These are phyloP conservation scores for Mus spicilegus DNA, from an alignment of 2,113 vertebrate species.

Conservation along the genomic window DNA sequence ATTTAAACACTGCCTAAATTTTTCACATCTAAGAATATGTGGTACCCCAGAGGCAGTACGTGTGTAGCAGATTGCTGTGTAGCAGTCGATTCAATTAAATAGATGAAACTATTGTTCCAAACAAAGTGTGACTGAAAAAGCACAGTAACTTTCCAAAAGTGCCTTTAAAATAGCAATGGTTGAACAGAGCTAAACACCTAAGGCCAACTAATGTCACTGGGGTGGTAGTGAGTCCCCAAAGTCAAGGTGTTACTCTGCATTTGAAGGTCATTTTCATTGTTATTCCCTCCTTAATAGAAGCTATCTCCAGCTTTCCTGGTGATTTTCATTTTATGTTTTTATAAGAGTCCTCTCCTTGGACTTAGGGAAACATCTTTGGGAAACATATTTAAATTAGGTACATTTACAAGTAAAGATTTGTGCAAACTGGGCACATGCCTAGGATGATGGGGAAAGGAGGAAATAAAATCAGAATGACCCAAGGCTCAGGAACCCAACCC, in stretches of 20 bases:
- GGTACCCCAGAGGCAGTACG: conserved; percentile 31
- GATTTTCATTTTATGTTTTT: not conserved
- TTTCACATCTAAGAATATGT: conserved; percentile 36
- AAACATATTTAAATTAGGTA: conserved; percentile 36
- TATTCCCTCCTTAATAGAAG: conserved; percentile 20
- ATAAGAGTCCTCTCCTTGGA: not conserved
- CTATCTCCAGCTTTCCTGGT: conserved; percentile 14
- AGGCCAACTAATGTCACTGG: not conserved
- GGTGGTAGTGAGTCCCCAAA: conserved; percentile 26
- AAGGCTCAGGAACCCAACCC: conserved; percentile 2
- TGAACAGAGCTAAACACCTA: conserved; percentile 24
- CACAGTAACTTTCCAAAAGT: conserved; percentile 46
- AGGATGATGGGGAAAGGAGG: not conserved
- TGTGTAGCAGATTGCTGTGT: not conserved
- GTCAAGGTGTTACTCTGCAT: conserved; percentile 7
- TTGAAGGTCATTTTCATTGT: conserved; percentile 37
- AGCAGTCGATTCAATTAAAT: conserved; percentile 48
- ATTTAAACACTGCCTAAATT: conserved; percentile 49
- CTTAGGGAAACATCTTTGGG: conserved; percentile 18
- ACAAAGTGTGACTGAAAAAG: conserved; percentile 30
- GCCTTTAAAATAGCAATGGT: not conserved
- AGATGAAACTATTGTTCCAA: conserved; percentile 24
- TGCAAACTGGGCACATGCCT: conserved; percentile 25
- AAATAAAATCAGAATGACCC: conserved; percentile 40
- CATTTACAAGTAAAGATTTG: conserved; percentile 12